These are phyloP conservation scores for Seriola rivoliana DNA, from an alignment of 2,113 vertebrate genomes.

Conservation along the genomic window DNA sequence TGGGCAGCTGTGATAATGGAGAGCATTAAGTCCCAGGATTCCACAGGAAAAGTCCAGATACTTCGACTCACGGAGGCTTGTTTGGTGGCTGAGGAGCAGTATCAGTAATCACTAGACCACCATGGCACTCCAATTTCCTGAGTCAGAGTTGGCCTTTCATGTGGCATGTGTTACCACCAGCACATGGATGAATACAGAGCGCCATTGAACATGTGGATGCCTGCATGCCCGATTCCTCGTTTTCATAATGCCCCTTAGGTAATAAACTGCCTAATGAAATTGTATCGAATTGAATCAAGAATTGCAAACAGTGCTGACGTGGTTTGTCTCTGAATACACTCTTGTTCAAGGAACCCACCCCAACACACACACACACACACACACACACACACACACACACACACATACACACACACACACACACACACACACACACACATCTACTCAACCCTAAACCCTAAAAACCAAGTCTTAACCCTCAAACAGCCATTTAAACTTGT, in stretches of 20 bases:
- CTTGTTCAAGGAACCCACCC: slow-evolving; percentile 38
- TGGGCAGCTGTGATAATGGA: not conserved
- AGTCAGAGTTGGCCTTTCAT: slow-evolving; percentile 32
- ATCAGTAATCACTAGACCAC: slow-evolving; percentile 28
- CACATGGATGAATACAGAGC: slow-evolving; percentile 44
- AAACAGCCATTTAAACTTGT: too few relatives aligned
- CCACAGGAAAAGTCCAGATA: not conserved
- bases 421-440: not conserved
- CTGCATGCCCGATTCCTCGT: slow-evolving; percentile 19
- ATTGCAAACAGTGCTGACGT: slow-evolving; percentile 40
- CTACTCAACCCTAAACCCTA: too few relatives aligned
- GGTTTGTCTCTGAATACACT: slow-evolving; percentile 44
- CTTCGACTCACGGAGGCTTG: not conserved
- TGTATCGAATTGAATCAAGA: slow-evolving; percentile 55
- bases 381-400: not conserved
- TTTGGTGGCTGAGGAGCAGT: not conserved
- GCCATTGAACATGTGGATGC: slow-evolving; percentile 45
- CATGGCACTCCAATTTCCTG: slow-evolving; percentile 4
- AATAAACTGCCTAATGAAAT: slow-evolving; percentile 47
- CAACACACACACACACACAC: not conserved
- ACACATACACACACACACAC: not conserved
- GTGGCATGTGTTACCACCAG: slow-evolving; percentile 44
- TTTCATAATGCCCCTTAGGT: slow-evolving; percentile 44
- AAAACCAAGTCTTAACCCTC: too few relatives aligned
- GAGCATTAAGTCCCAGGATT: not conserved